Conservation (phyloP, 2,888 invertebrate species). For the Campoplex nolae region DNA sequence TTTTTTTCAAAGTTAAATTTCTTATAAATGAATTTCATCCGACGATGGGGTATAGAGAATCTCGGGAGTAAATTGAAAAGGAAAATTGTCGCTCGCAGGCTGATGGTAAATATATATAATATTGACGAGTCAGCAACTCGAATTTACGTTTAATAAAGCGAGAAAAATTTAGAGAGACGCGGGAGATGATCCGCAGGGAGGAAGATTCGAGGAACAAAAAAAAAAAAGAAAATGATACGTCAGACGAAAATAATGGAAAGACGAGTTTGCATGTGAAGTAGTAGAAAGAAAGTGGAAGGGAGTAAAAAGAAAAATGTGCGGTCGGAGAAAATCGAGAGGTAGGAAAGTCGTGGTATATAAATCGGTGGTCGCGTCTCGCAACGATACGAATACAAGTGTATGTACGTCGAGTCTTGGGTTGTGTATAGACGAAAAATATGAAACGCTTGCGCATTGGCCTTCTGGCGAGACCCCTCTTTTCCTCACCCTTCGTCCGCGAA, state of each 20-base stretch:
- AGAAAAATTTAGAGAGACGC: background rate
- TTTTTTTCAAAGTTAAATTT: background rate
- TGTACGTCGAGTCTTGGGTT: background rate
- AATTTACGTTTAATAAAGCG: background rate
- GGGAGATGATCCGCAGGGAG: background rate
- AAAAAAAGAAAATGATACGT: background rate
- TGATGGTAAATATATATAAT: background rate
- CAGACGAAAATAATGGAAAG: slow-evolving; percentile 8
- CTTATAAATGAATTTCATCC: background rate
- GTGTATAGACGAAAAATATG: background rate
- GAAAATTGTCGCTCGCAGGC: background rate
- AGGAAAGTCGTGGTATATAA: slow-evolving; percentile 34
- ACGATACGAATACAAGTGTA: slow-evolving; percentile 34
- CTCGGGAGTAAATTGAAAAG: background rate
- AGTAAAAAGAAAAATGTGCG: slow-evolving; percentile 3
- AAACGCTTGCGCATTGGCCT: slow-evolving; percentile 55
- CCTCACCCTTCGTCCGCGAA: slow-evolving; percentile 67
- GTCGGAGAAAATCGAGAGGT: slow-evolving; percentile 21
- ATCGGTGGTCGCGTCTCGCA: slow-evolving; percentile 52
- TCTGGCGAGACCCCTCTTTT: slow-evolving; percentile 39
- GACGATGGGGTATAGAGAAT: background rate
- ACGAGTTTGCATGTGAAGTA: slow-evolving; percentile 11
- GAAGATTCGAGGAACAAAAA: background rate
- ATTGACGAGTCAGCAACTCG: slow-evolving; percentile 7
- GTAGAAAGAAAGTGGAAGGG: background rate